Percentiles rank a stretch among this genome's conserved stretches.
Evolutionary conservation across 2,888 invertebrate genomes (phyloP).

Genomic region (Philhelius pedissequus): DNA sequence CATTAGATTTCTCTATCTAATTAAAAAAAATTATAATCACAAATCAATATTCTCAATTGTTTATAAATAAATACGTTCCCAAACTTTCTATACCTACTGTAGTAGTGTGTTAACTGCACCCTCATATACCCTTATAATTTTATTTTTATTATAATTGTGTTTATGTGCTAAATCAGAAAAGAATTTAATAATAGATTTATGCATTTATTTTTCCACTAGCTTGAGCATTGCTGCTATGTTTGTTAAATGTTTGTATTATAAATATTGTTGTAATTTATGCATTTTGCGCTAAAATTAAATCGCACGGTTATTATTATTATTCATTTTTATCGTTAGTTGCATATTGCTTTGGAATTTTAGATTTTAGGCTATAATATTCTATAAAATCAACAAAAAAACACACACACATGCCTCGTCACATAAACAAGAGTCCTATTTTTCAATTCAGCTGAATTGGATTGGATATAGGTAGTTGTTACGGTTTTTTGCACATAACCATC

Average conservation of each 20-base stretch:
- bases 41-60: too few species aligned
- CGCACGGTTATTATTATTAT: slow-evolving; percentile 51
- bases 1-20: too few species aligned
- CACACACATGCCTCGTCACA: neutral
- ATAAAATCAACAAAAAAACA: neutral
- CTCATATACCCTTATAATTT: neutral
- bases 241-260: neutral
- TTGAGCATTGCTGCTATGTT: neutral
- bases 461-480: slow-evolving; percentile 39
- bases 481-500: slow-evolving; percentile 33
- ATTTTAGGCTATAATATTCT: neutral
- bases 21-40: too few species aligned
- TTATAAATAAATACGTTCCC: neutral
- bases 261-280: slow-evolving; percentile 42
- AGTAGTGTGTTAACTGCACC: neutral
- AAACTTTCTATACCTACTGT: slow-evolving; percentile 25
- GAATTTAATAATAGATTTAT: slow-evolving; percentile 49
- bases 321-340: slow-evolving; percentile 43
- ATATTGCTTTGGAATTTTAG: neutral
- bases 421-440: slow-evolving; percentile 7
- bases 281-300: slow-evolving; percentile 34
- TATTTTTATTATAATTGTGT: slow-evolving; percentile 1
- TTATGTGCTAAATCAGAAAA: slow-evolving; percentile 39
- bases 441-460: neutral
- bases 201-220: neutral